Base-by-base conservation (phyloP, 2,113 vertebrate species). In the Thalassarche chlororhynchos region DNA sequence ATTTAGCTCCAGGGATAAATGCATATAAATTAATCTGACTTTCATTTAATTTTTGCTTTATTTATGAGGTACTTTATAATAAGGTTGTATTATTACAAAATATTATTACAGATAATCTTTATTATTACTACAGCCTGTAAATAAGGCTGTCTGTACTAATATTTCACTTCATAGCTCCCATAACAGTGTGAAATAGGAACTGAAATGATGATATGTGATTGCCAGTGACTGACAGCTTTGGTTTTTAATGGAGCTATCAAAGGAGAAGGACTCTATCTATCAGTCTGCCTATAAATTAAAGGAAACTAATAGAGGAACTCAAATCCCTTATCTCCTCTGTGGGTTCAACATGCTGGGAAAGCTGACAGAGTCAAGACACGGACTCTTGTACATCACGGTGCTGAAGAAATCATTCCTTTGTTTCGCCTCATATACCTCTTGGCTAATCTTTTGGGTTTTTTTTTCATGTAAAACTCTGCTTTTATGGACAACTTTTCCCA, bases 61-160 rank as follows among this genome's bases (percentile, higher is more conserved):
- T 96, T 97, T 93, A 84, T 65, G 91, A 90, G 25, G 26, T 60
- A 32, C 31, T 92, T 93, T 85, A 61, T 88, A 80, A 70, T 66
- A 82, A 78, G n/a, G 8, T 82, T 89, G 52, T 74, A 23, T 57
- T 90, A 69, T 85, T 79, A 32, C 28, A 85, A 89, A 89, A 82
- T 38, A 8, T 46, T 91, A 72, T 87, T 87, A 23, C 34, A 77
- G 44, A 58, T 87, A 76, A 89, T 86, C 40, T 96, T 95, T 93
- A 78, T 89, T 90, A 71, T 58, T 83, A 60, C 29, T 65, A 32
- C 76, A 80, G 69, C 36, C 34, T 85, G 90, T 84, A 72, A 93
- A 54, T 69, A 91, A 89, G 76, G 24, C n/a, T 90, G 68, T 17
- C 52, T 85, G 49, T 42, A 88, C 42, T 87, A 87, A 36, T 87